Evolutionary conservation across 2,888 invertebrate species (phyloP).

Genomic region (Molanna angustata): DNA sequence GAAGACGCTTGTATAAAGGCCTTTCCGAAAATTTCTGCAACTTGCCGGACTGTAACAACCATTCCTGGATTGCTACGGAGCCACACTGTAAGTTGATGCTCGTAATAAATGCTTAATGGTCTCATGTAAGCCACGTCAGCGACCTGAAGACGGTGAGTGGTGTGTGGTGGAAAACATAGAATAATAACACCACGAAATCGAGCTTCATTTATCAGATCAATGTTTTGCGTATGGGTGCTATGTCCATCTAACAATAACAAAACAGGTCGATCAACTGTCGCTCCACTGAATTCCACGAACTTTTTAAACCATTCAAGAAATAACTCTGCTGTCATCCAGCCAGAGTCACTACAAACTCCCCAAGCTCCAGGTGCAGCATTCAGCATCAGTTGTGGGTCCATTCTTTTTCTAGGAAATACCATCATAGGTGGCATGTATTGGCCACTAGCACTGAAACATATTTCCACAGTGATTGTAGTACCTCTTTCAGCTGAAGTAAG

Average conservation of each 20-base stretch:
- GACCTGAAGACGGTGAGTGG: no score
- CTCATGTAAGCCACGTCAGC: no score
- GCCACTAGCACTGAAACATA: conserved; percentile 1
- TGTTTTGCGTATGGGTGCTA: background rate
- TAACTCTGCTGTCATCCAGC: background rate
- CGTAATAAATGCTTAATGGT: no score
- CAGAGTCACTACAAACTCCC: background rate
- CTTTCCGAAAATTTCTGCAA: no score
- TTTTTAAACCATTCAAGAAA: conserved; percentile 1
- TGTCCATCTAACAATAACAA: background rate
- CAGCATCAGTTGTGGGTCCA: background rate
- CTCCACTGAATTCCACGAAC: background rate
- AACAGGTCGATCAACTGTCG: background rate
- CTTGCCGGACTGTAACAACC: no score
- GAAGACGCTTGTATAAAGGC: no score
- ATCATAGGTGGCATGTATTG: background rate
- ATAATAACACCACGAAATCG: no score
- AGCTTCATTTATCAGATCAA: no score
- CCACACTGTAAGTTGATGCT: no score
- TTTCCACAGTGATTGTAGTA: background rate
- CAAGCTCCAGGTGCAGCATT: background rate
- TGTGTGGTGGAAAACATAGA: no score
- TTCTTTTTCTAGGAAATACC: background rate
- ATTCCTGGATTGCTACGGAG: no score
- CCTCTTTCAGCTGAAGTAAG: background rate